Conservation (phyloP, 92 coral and sea anemone genomes). For the Blastomussa wellsi region DNA sequence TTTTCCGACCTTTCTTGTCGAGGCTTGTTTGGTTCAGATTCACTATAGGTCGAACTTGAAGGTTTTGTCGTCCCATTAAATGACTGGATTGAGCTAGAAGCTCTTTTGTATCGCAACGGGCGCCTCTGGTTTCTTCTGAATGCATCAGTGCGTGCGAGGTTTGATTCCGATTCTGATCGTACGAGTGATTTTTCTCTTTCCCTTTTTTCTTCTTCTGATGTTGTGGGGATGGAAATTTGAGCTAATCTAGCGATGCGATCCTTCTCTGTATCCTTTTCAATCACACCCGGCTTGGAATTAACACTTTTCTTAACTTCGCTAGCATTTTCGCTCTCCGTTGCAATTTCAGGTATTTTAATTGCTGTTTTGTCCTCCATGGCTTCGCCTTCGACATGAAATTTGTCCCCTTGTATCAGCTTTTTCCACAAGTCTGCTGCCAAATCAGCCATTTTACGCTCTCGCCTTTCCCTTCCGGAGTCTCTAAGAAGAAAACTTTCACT, state of each 20-base stretch:
- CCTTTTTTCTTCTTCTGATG: not conserved
- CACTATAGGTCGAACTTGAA: not conserved
- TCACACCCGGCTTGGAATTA: not conserved
- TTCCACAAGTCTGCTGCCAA: conserved; percentile 60
- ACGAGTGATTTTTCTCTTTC: not conserved
- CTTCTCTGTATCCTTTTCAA: not conserved
- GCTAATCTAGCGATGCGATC: not conserved
- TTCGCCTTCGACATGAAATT: conserved; percentile 26
- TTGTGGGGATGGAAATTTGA: not conserved
- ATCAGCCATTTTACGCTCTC: conserved; percentile 19
- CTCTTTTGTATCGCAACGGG: conserved; percentile 7
- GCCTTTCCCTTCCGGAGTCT: conserved; percentile 23
- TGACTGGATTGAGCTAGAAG: not conserved
- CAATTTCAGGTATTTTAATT: not conserved
- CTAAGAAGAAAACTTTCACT: not conserved
- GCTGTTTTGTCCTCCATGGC: not conserved
- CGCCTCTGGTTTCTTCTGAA: conserved; percentile 37
- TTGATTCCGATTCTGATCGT: conserved; percentile 22
- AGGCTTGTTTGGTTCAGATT: not conserved
- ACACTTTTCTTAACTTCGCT: not conserved
- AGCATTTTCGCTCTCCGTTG: not conserved
- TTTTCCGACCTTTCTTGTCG: not conserved
- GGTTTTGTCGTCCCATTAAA: not conserved
- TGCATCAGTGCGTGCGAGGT: conserved; percentile 1
- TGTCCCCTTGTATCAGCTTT: conserved; percentile 43